Conservation (phyloP, 2,888 invertebrate species). For the Agonopterix subpropinquella region DNA sequence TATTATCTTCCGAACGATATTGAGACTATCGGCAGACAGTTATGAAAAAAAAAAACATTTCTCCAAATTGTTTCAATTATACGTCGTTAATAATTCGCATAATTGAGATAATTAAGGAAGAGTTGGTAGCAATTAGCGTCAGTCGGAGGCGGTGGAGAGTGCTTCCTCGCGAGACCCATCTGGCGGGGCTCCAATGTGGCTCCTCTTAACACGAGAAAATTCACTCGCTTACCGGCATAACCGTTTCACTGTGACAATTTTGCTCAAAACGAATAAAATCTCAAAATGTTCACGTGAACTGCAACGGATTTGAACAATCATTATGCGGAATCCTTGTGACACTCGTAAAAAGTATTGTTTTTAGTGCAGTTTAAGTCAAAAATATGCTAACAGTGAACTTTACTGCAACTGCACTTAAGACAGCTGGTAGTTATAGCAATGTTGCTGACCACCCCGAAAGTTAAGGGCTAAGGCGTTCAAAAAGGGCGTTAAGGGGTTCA, state of each 20-base stretch:
- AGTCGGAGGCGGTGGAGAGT: slow-evolving; percentile 48
- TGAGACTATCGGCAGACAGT: background rate
- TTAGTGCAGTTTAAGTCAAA: background rate
- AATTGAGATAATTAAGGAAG: slow-evolving; percentile 60
- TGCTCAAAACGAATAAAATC: slow-evolving; percentile 29
- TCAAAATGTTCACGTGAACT: slow-evolving; percentile 14
- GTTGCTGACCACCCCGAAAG: no score
- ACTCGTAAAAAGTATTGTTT: background rate
- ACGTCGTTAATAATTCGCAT: slow-evolving; percentile 31
- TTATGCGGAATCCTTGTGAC: slow-evolving; percentile 13
- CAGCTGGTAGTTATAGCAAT: no score
- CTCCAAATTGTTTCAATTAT: slow-evolving; percentile 18
- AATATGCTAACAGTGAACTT: background rate
- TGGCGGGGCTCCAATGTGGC: slow-evolving; percentile 63
- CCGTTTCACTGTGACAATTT: slow-evolving; percentile 36
- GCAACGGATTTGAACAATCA: slow-evolving; percentile 9
- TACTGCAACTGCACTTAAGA: no score
- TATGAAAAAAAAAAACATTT: background rate
- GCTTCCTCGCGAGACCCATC: slow-evolving; percentile 59
- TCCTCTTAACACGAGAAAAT: slow-evolving; percentile 49
- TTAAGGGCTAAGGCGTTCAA: no score
- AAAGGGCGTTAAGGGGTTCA: no score
- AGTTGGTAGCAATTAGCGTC: slow-evolving; percentile 70
- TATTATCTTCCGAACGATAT: no score
- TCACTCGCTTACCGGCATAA: slow-evolving; percentile 30